A percentile compares a stretch with the other conserved stretches of the same genome.
Conservation (phyloP, 1,140 invertebrate species). For the Leptopilina boulardi region DNA sequence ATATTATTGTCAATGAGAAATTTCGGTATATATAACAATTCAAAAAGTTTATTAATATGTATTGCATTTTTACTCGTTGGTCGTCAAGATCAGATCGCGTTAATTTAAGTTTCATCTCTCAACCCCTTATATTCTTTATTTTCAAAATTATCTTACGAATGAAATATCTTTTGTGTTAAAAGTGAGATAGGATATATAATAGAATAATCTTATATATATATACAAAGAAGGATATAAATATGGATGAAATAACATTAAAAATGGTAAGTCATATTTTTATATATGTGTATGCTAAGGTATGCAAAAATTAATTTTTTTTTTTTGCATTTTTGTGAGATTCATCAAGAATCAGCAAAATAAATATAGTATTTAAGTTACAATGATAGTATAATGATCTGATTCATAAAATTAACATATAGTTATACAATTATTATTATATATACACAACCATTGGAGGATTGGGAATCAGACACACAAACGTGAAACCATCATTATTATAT, state of each 20-base stretch:
- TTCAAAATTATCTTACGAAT: neutral
- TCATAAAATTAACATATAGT: neutral
- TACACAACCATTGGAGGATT: neutral
- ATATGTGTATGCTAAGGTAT: too few relatives aligned
- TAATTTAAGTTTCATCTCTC: neutral
- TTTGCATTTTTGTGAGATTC: too few relatives aligned
- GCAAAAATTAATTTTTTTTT: too few relatives aligned
- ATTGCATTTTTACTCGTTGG: neutral
- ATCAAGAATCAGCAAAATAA: too few relatives aligned
- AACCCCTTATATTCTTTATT: neutral
- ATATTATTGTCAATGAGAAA: slow-evolving; percentile 9
- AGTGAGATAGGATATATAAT: too few relatives aligned
- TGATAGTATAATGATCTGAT: neutral
- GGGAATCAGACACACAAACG: neutral
- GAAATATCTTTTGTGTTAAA: neutral
- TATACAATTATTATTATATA: neutral
- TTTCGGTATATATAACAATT: slow-evolving; percentile 29
- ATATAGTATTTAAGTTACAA: neutral
- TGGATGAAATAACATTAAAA: neutral
- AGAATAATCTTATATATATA: too few relatives aligned
- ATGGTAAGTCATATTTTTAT: neutral
- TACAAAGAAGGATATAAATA: neutral
- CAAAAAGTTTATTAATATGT: slow-evolving; percentile 20
- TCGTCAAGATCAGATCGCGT: neutral
- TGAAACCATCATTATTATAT: slow-evolving; percentile 35